Evolutionary conservation across 1,140 invertebrate species (phyloP).

Genomic region (Andricus grossulariae): DNA sequence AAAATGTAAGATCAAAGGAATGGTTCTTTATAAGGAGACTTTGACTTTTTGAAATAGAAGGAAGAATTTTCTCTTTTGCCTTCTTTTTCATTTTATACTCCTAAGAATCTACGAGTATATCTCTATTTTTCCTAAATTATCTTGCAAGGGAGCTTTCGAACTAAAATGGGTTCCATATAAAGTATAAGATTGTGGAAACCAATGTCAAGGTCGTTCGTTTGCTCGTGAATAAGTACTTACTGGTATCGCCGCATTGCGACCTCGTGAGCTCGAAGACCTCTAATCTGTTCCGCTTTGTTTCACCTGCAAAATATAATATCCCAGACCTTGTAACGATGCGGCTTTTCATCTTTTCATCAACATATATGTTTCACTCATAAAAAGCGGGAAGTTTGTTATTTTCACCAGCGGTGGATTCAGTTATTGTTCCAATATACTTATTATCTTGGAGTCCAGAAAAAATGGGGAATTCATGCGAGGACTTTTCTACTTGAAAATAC

Average conservation of each 20-base stretch:
- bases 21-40: not conserved
- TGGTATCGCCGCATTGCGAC: constrained; percentile 51
- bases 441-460: too few species aligned
- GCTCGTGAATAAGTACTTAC: constrained; percentile 33
- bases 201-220: constrained; percentile 53
- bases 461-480: too few species aligned
- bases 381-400: not conserved
- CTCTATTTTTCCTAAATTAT: not conserved
- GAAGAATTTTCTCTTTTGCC: not conserved
- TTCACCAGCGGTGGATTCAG: not conserved
- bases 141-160: not conserved
- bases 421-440: too few species aligned
- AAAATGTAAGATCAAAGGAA: not conserved
- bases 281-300: constrained; percentile 7
- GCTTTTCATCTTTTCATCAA: not conserved
- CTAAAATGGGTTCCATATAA: constrained; percentile 3
- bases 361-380: not conserved
- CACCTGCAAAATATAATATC: constrained; percentile 25
- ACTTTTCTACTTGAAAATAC: too few species aligned
- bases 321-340: constrained; percentile 7
- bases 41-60: not conserved
- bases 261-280: constrained; percentile 49
- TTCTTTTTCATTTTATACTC: not conserved
- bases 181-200: constrained; percentile 40
- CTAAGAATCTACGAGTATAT: not conserved